Conservation (phyloP, 2,888 invertebrate species). For the Agriopis aurantiaria region DNA sequence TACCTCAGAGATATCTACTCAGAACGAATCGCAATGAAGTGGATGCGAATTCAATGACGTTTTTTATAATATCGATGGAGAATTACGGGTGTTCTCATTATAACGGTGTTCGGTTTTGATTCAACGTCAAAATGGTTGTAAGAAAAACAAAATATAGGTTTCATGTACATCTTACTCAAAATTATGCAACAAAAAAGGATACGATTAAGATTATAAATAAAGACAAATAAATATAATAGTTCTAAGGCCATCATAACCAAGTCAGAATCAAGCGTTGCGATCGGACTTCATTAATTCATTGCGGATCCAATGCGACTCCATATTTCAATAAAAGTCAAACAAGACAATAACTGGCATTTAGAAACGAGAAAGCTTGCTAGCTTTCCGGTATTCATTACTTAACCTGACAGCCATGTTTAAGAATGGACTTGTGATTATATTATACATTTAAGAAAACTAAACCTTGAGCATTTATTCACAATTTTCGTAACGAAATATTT, state of each 20-base stretch:
- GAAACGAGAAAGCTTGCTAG: constrained; percentile 43
- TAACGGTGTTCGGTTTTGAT: background rate
- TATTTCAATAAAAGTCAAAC: constrained; percentile 46
- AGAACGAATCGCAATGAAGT: background rate
- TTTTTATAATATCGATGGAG: constrained; percentile 2
- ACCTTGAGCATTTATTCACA: too few species aligned
- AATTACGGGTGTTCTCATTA: background rate
- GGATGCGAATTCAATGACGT: background rate
- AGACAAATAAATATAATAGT: background rate
- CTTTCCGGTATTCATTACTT: constrained; percentile 46
- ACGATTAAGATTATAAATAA: background rate
- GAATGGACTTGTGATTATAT: constrained; percentile 43
- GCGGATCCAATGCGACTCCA: constrained; percentile 28
- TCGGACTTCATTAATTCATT: constrained; percentile 30
- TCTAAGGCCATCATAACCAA: background rate
- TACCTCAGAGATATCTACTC: background rate
- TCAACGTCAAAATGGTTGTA: background rate
- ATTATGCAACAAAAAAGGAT: background rate
- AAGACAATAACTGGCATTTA: constrained; percentile 47
- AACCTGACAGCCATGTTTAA: constrained; percentile 47
- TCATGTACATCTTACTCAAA: background rate
- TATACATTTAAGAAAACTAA: background rate
- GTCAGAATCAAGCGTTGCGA: background rate
- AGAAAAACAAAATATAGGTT: background rate
- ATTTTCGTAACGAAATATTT: too few species aligned